Base-by-base conservation (phyloP, 2,113 vertebrate genomes). In the Mirounga angustirostris region DNA sequence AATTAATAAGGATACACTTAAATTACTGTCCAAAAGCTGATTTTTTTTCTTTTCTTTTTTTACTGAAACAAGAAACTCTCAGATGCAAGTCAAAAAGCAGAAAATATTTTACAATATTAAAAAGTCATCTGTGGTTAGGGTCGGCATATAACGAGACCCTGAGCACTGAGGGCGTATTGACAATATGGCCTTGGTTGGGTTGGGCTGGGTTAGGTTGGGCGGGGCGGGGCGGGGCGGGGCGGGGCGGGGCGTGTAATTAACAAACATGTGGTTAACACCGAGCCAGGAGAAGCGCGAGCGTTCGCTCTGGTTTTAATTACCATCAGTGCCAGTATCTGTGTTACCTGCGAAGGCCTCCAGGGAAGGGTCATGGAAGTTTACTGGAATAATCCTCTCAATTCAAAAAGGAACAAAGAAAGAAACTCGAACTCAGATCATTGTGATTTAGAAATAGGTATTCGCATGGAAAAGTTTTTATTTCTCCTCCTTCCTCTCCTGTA, bases 61-160 rank as follows among this genome's bases (percentile, higher is more conserved):
- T 99, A 99, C 99, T 99, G 99, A 99, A 99, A 99, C 99, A 98
- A 99, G 98, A 99, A 99, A 99, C 98, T 98, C 98, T 98, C 96
- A 98, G 98, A 98, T 99, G 98, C 98, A 99, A 99, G 98, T 99
- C 97, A 96, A 99, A 99, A 98, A 98, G 98, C 98, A 99, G 98
- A 98, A 99, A 98, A 98, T 99, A 98, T 99, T 98, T 98, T 99
- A 99, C 98, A 99, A 97, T 98, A 97, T 97, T 98, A 99, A 98
- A 99, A 99, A 99, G 99, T 98, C 98, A 97, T 98, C 98, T 98
- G 98, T 97, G 93, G 97, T 98, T 96, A 90, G 89, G 63, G 87
- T 95, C 87, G n/a, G 97, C 94, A 61, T 69, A 54, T 94, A 95
- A 94, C 80, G 98, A 97, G 97, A 98, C 98, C 98, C 99, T 98